Conservation (phyloP, 2,797 vertebrate genomes). For the Pygocentrus nattereri region DNA sequence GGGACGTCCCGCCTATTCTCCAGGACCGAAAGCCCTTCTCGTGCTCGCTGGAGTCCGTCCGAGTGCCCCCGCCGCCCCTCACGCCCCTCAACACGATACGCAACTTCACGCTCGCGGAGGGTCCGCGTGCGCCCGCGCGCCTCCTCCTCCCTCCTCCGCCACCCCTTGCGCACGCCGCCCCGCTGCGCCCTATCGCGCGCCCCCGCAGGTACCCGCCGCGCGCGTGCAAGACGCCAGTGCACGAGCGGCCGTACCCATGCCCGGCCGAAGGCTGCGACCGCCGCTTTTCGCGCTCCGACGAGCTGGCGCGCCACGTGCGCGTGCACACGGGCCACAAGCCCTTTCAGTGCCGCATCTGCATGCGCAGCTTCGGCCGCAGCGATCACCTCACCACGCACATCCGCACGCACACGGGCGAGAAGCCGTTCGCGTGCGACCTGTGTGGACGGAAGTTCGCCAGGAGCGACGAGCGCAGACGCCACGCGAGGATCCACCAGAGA, state of each 20-base stretch:
- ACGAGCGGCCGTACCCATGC: conserved; percentile 90
- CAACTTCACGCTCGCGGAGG: conserved; percentile 88
- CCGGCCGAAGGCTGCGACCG: conserved; percentile 92
- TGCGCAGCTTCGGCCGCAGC: conserved; percentile 91
- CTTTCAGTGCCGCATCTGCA: conserved; percentile 93
- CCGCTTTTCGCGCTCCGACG: conserved; percentile 90
- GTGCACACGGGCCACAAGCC: conserved; percentile 94
- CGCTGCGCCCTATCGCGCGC: conserved; percentile 86
- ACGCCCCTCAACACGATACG: conserved; percentile 94
- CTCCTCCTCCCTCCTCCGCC: conserved; percentile 75
- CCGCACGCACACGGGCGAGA: conserved; percentile 92
- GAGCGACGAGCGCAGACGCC: conserved; percentile 87
- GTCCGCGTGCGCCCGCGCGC: conserved; percentile 74
- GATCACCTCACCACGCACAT: conserved; percentile 93
- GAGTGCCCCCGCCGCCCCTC: conserved; percentile 86
- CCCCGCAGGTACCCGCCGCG: conserved; percentile 92
- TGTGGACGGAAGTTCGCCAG: conserved; percentile 90
- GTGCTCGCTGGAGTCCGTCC: conserved; percentile 86
- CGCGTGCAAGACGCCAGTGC: conserved; percentile 91
- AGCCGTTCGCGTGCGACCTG: conserved; percentile 89
- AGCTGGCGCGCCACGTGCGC: conserved; percentile 90
- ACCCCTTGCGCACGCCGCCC: conserved; percentile 63
- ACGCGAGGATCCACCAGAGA: conserved; percentile 90
- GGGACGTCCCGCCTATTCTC: conserved; percentile 80
- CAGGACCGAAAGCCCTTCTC: conserved; percentile 89